phyloP scores from a whole-genome alignment of 2,797 vertebrate genomes.

The Rhinella marina region DNA sequence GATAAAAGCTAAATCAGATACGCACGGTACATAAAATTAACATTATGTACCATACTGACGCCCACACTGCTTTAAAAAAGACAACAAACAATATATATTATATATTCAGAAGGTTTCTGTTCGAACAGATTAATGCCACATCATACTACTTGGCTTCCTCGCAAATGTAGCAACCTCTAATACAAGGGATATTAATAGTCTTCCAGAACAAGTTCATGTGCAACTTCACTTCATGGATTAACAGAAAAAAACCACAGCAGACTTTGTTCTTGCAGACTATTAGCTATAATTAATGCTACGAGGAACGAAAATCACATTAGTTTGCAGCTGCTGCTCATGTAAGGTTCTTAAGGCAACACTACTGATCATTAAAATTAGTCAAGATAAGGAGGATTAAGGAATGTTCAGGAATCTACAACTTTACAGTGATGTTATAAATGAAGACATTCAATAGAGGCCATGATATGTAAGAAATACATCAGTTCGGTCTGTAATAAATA shows the following conservation, averaged over 20 bases:
- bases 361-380: conserved; percentile 35
- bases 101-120: conserved; percentile 29
- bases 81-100: neutral
- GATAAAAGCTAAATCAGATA: conserved; percentile 22
- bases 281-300: conserved; percentile 48
- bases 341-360: conserved; percentile 28
- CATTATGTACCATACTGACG: conserved; percentile 44
- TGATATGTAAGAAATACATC: neutral
- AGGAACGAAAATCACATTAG: conserved; percentile 44
- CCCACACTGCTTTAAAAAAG: conserved; percentile 50
- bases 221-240: conserved; percentile 48
- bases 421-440: no score
- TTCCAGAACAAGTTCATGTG: conserved; percentile 34
- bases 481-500: neutral
- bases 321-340: conserved; percentile 47
- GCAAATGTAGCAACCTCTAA: conserved; percentile 31
- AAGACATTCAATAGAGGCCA: no score
- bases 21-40: conserved; percentile 25
- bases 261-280: conserved; percentile 43
- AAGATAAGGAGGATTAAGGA: conserved; percentile 15
- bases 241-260: conserved; percentile 19
- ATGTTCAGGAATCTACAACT: neutral
- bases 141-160: conserved; percentile 33
- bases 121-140: conserved; percentile 42
- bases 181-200: conserved; percentile 43